phyloP scores from a whole-genome alignment of 2,113 vertebrate species.

The Burhinus bistriatus region DNA sequence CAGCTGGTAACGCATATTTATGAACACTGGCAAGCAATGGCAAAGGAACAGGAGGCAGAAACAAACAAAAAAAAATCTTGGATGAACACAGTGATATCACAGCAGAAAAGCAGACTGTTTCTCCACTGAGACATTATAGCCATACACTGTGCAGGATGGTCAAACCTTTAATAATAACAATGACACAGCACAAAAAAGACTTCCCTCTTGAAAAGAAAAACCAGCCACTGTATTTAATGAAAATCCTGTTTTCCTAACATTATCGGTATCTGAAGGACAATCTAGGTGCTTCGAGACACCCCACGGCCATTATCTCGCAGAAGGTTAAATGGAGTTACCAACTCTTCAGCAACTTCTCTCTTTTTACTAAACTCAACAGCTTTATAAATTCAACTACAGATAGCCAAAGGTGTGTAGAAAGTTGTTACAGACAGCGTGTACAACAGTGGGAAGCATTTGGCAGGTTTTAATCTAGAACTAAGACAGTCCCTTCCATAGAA shows the following conservation, averaged over 20 bases:
- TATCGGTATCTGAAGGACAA: not conserved
- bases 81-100: slow-evolving; percentile 17
- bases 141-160: not conserved
- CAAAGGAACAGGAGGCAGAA: slow-evolving; percentile 47
- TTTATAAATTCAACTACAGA: not conserved
- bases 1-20: slow-evolving; percentile 44
- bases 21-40: slow-evolving; percentile 36
- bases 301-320: not conserved
- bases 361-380: slow-evolving; percentile 4
- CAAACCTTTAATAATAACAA: slow-evolving; percentile 55
- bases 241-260: slow-evolving; percentile 24
- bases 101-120: slow-evolving; percentile 28
- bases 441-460: not conserved
- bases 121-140: slow-evolving; percentile 24
- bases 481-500: slow-evolving; percentile 1
- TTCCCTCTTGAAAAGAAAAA: slow-evolving; percentile 16
- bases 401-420: not conserved
- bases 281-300: not conserved
- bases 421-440: not conserved
- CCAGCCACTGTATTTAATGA: not conserved
- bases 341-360: slow-evolving; percentile 7
- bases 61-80: not conserved
- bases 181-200: slow-evolving; percentile 6
- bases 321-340: slow-evolving; percentile 46
- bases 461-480: slow-evolving; percentile 10